phyloP scores from a whole-genome alignment of 1,140 invertebrate genomes.

The Aphidius gifuensis region DNA sequence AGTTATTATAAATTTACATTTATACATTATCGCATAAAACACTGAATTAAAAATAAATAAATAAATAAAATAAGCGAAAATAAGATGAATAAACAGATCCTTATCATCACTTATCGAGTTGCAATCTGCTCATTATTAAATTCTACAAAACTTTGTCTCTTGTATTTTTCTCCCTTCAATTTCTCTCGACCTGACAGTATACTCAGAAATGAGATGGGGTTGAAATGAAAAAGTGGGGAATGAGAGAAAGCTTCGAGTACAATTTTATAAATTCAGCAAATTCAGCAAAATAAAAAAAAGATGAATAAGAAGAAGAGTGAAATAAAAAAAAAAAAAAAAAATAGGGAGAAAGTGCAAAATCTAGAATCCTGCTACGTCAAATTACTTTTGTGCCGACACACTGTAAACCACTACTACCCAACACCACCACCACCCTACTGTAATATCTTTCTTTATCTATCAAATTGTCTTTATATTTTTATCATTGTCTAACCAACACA shows the following conservation, averaged over 20 bases:
- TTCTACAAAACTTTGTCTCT: too few species aligned
- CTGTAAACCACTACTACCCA: conserved; percentile 8
- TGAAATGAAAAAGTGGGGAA: too few species aligned
- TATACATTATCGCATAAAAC: too few species aligned
- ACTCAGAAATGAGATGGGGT: too few species aligned
- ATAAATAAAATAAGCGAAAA: too few species aligned
- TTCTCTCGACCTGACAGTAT: too few species aligned
- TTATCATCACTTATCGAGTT: too few species aligned
- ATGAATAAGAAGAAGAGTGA: conserved; percentile 7
- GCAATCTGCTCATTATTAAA: too few species aligned
- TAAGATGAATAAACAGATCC: too few species aligned
- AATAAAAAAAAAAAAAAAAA: neutral
- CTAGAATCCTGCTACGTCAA: conserved; percentile 19
- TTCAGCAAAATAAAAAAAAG: conserved; percentile 9
- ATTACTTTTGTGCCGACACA: conserved; percentile 22
- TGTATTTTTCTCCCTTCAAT: too few species aligned
- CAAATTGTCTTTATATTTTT: neutral
- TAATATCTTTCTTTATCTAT: neutral
- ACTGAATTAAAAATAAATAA: too few species aligned
- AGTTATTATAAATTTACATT: too few species aligned
- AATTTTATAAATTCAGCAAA: conserved; percentile 12
- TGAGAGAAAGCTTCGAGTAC: neutral
- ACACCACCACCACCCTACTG: neutral
- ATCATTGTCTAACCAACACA: neutral
- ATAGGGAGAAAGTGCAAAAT: neutral